These are phyloP conservation scores for Zelostemma sp. DNA, from an alignment of 1,140 invertebrate species.

Conservation along the genomic window DNA sequence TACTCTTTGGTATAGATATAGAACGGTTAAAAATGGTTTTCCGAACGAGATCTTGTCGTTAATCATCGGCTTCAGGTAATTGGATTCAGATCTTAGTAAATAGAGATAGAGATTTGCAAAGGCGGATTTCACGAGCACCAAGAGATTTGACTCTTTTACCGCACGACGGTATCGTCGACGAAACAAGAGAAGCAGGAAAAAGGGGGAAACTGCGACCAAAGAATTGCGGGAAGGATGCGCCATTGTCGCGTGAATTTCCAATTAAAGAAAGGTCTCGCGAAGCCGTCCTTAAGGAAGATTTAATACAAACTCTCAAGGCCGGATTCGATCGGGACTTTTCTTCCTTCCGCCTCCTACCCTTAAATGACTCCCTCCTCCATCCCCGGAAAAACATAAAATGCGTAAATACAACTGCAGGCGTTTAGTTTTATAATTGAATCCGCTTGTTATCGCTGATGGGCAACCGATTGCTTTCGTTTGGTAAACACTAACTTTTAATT, in stretches of 20 bases:
- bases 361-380: too few species aligned
- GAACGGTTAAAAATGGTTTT: constrained; percentile 1
- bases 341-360: constrained; percentile 12
- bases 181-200: constrained; percentile 1
- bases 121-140: constrained; percentile 5
- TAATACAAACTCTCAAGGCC: constrained; percentile 3
- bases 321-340: constrained; percentile 1
- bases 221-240: constrained; percentile 19
- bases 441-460: constrained; percentile 53
- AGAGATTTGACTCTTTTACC: constrained; percentile 10
- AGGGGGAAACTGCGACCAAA: constrained; percentile 7
- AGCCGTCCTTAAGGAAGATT: constrained; percentile 13
- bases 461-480: constrained; percentile 58
- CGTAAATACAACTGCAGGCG: constrained; percentile 19
- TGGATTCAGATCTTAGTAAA: constrained; percentile 31
- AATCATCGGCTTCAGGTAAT: constrained; percentile 45
- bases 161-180: constrained; percentile 1
- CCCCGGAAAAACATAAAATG: constrained; percentile 13
- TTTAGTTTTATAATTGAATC: constrained; percentile 59
- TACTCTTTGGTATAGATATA: too few species aligned
- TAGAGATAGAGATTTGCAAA: constrained; percentile 31
- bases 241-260: constrained; percentile 54
- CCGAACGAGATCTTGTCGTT: constrained; percentile 46
- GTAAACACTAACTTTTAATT: constrained; percentile 62
- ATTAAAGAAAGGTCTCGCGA: constrained; percentile 43